Conservation (phyloP, 1,140 invertebrate species). For the Asbolus verrucosus region DNA sequence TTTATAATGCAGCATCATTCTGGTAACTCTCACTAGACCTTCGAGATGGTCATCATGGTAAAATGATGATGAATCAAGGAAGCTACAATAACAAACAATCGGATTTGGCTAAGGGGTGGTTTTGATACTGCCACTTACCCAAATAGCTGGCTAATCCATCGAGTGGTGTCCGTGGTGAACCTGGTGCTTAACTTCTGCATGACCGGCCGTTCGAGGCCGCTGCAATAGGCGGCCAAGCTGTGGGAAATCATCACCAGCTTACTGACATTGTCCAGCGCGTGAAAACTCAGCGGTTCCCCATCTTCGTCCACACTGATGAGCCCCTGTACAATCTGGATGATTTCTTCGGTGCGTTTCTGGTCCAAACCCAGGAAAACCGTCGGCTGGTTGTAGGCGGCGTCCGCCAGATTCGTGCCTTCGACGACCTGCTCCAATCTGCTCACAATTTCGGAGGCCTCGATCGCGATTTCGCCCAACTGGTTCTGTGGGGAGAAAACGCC, state of each 20-base stretch:
- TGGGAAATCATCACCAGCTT: slow-evolving; percentile 79
- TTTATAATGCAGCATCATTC: slow-evolving; percentile 83
- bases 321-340: slow-evolving; percentile 61
- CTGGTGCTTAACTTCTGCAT: slow-evolving; percentile 78
- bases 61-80: slow-evolving; percentile 59
- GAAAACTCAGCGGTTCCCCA: slow-evolving; percentile 66
- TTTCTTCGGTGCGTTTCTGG: slow-evolving; percentile 60
- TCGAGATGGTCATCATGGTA: slow-evolving; percentile 60
- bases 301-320: slow-evolving; percentile 66
- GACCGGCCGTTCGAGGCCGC: slow-evolving; percentile 76
- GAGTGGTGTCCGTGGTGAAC: slow-evolving; percentile 79
- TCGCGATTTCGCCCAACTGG: slow-evolving; percentile 63
- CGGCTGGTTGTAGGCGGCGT: slow-evolving; percentile 53
- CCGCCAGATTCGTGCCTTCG: slow-evolving; percentile 52
- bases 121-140: too few species aligned
- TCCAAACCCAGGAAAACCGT: slow-evolving; percentile 63
- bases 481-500: slow-evolving; percentile 50
- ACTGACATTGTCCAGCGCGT: slow-evolving; percentile 71
- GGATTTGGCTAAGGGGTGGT: too few species aligned
- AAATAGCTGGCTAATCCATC: slow-evolving; percentile 79
- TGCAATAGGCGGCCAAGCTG: slow-evolving; percentile 80
- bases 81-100: slow-evolving; percentile 53
- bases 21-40: slow-evolving; percentile 74
- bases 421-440: slow-evolving; percentile 63
- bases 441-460: slow-evolving; percentile 64